These are phyloP conservation scores for Lates japonicus DNA, from an alignment of 2,797 vertebrate species.

Conservation along the genomic window DNA sequence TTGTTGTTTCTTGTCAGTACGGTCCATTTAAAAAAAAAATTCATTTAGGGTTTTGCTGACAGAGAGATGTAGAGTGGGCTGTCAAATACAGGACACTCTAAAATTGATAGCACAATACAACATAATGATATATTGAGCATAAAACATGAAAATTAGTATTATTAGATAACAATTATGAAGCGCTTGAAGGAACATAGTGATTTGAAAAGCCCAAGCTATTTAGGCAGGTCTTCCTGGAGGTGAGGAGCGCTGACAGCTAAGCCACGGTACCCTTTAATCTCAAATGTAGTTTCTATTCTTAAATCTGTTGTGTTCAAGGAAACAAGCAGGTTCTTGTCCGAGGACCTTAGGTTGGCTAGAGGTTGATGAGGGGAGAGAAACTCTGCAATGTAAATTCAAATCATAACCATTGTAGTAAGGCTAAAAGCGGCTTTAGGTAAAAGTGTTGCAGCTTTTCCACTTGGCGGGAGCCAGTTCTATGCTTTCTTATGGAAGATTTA, in stretches of 20 bases:
- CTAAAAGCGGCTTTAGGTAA: not conserved
- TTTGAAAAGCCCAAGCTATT: not conserved
- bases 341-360: not conserved
- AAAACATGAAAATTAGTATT: not conserved
- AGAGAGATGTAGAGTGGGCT: not conserved
- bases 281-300: not conserved
- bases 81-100: not conserved
- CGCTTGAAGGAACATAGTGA: not conserved
- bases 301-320: not conserved
- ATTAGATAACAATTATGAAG: not conserved
- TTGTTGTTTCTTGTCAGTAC: constrained; percentile 71
- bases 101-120: not conserved
- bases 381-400: not conserved
- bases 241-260: not conserved
- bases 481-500: not conserved
- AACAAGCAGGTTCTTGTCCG: not conserved
- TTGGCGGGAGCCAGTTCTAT: not conserved
- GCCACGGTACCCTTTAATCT: no score
- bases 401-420: not conserved
- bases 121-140: not conserved
- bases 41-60: constrained; percentile 12
- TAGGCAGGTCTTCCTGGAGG: not conserved
- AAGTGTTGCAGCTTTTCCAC: not conserved
- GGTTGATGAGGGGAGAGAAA: not conserved
- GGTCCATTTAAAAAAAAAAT: constrained; percentile 9